phyloP scores from a whole-genome alignment of 2,113 vertebrate genomes.

The Grallaria varia region DNA sequence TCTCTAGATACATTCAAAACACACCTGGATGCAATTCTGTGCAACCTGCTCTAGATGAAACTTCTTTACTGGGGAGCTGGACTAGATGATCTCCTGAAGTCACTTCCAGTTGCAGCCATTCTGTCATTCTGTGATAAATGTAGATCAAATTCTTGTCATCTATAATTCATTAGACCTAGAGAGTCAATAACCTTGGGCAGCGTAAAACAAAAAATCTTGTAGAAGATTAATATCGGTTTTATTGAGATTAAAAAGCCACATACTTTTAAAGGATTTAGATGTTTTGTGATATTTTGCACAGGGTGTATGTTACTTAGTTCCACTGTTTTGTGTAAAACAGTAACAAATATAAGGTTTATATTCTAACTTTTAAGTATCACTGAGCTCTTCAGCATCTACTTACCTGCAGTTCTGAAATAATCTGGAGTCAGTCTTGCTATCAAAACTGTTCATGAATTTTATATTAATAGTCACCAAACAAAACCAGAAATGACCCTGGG shows the following conservation, averaged over 20 bases:
- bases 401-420: neutral
- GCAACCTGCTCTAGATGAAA: neutral
- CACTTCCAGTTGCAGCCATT: neutral
- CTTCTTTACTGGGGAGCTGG: neutral
- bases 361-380: neutral
- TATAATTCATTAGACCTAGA: neutral
- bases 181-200: neutral
- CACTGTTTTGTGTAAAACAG: neutral
- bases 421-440: neutral
- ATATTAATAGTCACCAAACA: neutral
- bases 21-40: neutral
- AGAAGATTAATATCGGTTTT: neutral
- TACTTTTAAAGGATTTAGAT: neutral
- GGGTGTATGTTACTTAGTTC: neutral
- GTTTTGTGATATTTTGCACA: neutral
- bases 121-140: neutral
- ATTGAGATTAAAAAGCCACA: neutral
- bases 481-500: neutral
- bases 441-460: neutral
- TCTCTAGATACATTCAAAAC: neutral
- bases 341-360: neutral
- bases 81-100: neutral
- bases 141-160: neutral
- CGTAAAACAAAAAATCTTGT: neutral
- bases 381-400: neutral